Evolutionary conservation across 2,797 vertebrate species (phyloP).

Genomic region (Acipenser transmontanus): DNA sequence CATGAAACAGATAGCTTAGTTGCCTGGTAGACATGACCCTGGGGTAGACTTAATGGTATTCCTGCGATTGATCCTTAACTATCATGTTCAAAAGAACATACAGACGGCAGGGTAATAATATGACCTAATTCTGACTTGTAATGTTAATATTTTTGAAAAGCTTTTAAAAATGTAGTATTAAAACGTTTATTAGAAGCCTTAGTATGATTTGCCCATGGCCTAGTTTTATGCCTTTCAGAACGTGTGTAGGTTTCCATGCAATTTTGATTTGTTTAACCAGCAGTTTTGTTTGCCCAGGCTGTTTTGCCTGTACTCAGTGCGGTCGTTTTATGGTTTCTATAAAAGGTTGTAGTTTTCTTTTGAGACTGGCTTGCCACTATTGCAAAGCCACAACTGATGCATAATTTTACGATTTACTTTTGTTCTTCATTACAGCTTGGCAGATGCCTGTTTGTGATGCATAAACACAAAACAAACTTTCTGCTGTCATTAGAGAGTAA

Average conservation of each 20-base stretch:
- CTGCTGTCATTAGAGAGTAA: constrained; percentile 49
- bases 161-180: no score
- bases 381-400: constrained; percentile 84
- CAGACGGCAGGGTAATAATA: constrained; percentile 17
- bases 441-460: constrained; percentile 51
- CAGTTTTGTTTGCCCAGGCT: constrained; percentile 81
- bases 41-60: constrained; percentile 31
- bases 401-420: constrained; percentile 63
- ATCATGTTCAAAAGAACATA: constrained; percentile 26
- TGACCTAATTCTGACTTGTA: no score
- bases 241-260: constrained; percentile 35
- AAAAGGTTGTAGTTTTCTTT: constrained; percentile 80
- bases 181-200: neutral
- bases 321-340: constrained; percentile 82
- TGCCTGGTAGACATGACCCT: constrained; percentile 36
- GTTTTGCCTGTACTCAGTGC: constrained; percentile 64
- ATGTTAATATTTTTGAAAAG: no score
- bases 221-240: constrained; percentile 33
- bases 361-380: constrained; percentile 57
- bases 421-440: constrained; percentile 86
- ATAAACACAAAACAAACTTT: constrained; percentile 56
- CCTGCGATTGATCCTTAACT: constrained; percentile 32
- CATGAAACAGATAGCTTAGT: constrained; percentile 19
- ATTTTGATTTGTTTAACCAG: constrained; percentile 73
- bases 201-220: constrained; percentile 15